phyloP scores from a whole-genome alignment of 2,797 vertebrate genomes.

The Amblyopsis hoosieri region DNA sequence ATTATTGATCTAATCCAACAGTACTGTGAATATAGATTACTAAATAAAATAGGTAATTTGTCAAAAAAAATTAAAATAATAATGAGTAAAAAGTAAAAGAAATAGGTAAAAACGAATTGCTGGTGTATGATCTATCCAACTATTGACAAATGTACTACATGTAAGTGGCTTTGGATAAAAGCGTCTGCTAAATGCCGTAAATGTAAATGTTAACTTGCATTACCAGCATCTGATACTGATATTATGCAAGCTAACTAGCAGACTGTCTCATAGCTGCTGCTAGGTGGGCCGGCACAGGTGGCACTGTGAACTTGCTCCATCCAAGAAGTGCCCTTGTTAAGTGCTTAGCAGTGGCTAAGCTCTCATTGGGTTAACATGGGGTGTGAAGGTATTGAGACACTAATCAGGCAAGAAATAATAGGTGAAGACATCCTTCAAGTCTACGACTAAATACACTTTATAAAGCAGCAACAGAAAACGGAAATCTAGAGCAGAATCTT shows the following conservation, averaged over 20 bases:
- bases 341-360: slow-evolving; percentile 46
- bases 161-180: too few species aligned
- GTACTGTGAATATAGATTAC: too few species aligned
- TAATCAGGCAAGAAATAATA: slow-evolving; percentile 39
- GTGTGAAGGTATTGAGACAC: slow-evolving; percentile 33
- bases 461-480: neutral
- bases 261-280: neutral
- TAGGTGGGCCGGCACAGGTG: slow-evolving; percentile 5
- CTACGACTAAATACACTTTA: slow-evolving; percentile 21
- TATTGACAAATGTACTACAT: too few species aligned
- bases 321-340: slow-evolving; percentile 21
- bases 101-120: too few species aligned
- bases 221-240: too few species aligned
- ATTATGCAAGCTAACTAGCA: neutral
- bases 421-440: slow-evolving; percentile 40
- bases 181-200: too few species aligned
- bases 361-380: slow-evolving; percentile 39
- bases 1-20: too few species aligned
- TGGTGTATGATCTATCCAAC: too few species aligned
- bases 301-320: neutral
- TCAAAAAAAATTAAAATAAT: too few species aligned
- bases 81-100: too few species aligned
- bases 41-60: too few species aligned
- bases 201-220: too few species aligned
- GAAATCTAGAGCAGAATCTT: slow-evolving; percentile 12